These are phyloP conservation scores for Chaetogeoica ovagalla DNA, from an alignment of 2,888 invertebrate species.

Conservation along the genomic window DNA sequence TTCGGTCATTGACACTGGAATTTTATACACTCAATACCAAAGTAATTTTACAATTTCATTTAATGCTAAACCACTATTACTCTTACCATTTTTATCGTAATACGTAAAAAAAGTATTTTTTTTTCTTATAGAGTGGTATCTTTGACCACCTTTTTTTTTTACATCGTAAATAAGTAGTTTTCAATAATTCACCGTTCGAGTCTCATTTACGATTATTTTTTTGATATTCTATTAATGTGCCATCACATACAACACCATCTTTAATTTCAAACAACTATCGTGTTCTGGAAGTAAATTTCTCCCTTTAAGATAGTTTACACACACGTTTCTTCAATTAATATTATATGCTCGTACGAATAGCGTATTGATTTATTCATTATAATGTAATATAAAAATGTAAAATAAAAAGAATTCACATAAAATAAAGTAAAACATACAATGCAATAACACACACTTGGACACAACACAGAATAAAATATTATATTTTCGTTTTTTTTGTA, in stretches of 20 bases:
- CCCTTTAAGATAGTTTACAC: background rate
- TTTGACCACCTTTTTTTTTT: background rate
- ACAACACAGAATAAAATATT: background rate
- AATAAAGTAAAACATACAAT: too few species aligned
- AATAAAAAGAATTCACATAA: background rate
- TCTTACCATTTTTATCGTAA: too few species aligned
- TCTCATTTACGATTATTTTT: background rate
- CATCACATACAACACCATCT: background rate
- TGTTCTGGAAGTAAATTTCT: background rate
- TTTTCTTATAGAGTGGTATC: background rate
- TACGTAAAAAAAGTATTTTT: too few species aligned
- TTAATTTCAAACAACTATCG: background rate
- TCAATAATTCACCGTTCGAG: background rate
- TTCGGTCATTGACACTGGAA: too few species aligned
- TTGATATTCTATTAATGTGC: background rate
- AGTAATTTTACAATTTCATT: too few species aligned
- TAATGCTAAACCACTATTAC: too few species aligned
- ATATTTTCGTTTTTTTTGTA: background rate
- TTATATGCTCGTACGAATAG: background rate
- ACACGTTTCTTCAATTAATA: background rate
- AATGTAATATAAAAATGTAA: background rate
- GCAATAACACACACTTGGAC: background rate
- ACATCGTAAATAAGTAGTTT: background rate
- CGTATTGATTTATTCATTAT: background rate
- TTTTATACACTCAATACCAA: too few species aligned